Base-by-base conservation (phyloP, 2,797 vertebrate genomes). In the Ficedula albicollis region DNA sequence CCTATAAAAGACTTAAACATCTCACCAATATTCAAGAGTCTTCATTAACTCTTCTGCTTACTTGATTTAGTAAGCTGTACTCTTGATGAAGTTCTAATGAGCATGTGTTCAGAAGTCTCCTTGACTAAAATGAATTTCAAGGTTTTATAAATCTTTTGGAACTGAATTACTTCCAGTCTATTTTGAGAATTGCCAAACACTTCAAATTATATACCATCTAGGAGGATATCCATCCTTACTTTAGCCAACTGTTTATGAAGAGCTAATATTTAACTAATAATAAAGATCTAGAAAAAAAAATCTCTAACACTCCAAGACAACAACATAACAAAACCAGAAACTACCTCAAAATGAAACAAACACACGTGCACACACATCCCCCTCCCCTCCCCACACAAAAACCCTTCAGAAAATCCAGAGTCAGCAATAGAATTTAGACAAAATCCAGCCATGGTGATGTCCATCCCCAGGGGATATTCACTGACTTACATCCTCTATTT, bases 121-220 rank as follows among this genome's bases (percentile, higher is more conserved):
- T 58, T 92, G 87, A 92, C 26, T 93, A 59, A 70, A 64, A n/a
- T 23, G 16, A 60, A 89, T 92, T 92, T 82, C 59, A 90, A 38
- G n/a, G 25, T 80, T 84, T 83, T 86, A 11, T 21, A 83, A 68
- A 67, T 46, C 14, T 60, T 86, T 90, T 3, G 15, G 20, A 84
- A 63, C 26, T 66, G 39, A 90, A 51, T 75, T 87, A 89, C 26
- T 75, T 20, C 32, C 21, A 74, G 21, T 34, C 25, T 87, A 27
- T 59, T 84, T 74, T 68, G 52, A 90, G 38, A 58, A 59, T 30
- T 76, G 12, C 7, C 26, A 80, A 84, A 93, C 43, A 59, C 6
- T 46, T 67, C 20, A 21, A 76, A 84, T 69, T 34, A 41, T 70
- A 51, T 29, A 38, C 9, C 19, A 64, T 51, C 17, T 23, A 56